A percentile compares a stretch with the other conserved stretches of the same genome.
phyloP scores from a whole-genome alignment of 2,888 invertebrate genomes.

The Melipona beecheii region DNA sequence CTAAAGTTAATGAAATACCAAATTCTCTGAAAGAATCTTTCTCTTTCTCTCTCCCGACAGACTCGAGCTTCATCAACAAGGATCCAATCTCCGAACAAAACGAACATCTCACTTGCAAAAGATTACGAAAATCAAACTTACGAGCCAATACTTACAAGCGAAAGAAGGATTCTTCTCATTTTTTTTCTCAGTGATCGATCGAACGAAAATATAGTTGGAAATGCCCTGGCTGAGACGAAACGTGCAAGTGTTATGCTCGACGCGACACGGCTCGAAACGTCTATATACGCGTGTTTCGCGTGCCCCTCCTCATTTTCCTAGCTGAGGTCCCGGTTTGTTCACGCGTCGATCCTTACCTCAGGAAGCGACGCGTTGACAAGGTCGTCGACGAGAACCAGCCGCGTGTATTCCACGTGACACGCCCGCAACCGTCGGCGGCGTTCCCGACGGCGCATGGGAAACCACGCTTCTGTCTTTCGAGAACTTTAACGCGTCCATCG shows the following conservation, averaged over 20 bases:
- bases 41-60: neutral
- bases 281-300: constrained; percentile 60
- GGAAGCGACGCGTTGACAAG: constrained; percentile 71
- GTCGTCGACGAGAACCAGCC: constrained; percentile 67
- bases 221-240: constrained; percentile 23
- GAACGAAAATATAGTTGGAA: constrained; percentile 8
- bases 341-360: constrained; percentile 53
- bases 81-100: neutral
- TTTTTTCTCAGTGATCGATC: constrained; percentile 14
- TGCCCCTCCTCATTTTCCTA: constrained; percentile 62
- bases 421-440: constrained; percentile 32
- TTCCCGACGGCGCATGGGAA: constrained; percentile 45
- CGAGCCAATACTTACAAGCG: constrained; percentile 46
- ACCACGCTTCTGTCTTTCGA: constrained; percentile 47
- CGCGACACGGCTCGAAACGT: constrained; percentile 37
- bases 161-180: constrained; percentile 41
- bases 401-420: constrained; percentile 57
- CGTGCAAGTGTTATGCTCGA: constrained; percentile 38
- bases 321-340: constrained; percentile 56
- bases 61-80: neutral
- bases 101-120: neutral
- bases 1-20: neutral
- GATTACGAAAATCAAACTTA: neutral
- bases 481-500: neutral
- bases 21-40: neutral